Conservation (phyloP, 1,140 invertebrate genomes). For the Nephila pilipes region DNA sequence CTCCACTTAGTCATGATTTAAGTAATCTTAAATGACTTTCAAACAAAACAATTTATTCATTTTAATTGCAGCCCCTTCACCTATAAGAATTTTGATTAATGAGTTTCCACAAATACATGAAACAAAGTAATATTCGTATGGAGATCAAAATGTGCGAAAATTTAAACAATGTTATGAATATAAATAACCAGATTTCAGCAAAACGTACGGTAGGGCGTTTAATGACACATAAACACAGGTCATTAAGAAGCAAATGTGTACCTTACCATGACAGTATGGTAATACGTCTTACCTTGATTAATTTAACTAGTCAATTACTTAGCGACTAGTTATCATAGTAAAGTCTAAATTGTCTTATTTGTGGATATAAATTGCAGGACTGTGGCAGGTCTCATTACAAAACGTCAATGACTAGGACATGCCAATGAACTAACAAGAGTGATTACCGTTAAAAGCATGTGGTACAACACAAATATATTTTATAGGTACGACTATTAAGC, state of each 20-base stretch:
- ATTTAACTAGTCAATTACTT: conserved; percentile 39
- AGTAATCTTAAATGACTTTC: neutral
- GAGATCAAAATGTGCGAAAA: neutral
- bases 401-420: conserved; percentile 76
- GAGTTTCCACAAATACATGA: neutral
- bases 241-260: conserved; percentile 42
- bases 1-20: no score
- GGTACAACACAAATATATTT: conserved; percentile 6
- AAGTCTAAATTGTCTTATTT: conserved; percentile 23
- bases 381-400: conserved; percentile 64
- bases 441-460: conserved; percentile 22
- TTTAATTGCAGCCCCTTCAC: neutral
- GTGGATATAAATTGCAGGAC: conserved; percentile 11
- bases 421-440: conserved; percentile 73
- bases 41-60: neutral
- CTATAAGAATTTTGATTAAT: neutral
- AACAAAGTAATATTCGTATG: neutral
- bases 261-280: neutral
- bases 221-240: conserved; percentile 66
- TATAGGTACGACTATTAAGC: conserved; percentile 13
- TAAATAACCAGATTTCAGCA: conserved; percentile 31
- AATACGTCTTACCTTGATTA: conserved; percentile 52
- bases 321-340: conserved; percentile 36
- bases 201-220: conserved; percentile 23
- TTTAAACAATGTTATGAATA: neutral